phyloP scores from a whole-genome alignment of 2,797 vertebrate species.

The Erpetoichthys calabaricus region DNA sequence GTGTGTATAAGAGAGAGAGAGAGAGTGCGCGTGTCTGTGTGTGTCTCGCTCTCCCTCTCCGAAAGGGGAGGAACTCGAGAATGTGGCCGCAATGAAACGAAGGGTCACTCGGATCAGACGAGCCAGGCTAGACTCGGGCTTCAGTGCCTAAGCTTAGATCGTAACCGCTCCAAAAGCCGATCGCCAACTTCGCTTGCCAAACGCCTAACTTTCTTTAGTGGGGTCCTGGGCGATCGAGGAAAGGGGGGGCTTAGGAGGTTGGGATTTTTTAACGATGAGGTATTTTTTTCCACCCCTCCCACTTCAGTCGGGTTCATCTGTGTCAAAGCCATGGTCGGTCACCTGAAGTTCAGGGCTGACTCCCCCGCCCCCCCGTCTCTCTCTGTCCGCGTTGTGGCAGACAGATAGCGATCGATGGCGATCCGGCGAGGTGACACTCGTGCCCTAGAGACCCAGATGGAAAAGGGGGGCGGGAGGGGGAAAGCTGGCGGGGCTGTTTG shows the following conservation, averaged over 20 bases:
- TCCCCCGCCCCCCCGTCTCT: constrained; percentile 14
- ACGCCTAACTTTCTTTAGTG: constrained; percentile 62
- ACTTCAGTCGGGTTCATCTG: constrained; percentile 41
- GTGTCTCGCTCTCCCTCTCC: constrained; percentile 25
- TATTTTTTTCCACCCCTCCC: constrained; percentile 37
- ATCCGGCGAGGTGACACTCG: constrained; percentile 21
- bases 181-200: constrained; percentile 42
- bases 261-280: constrained; percentile 19
- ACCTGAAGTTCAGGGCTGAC: constrained; percentile 86
- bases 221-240: constrained; percentile 34
- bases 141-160: constrained; percentile 40
- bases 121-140: constrained; percentile 58
- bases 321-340: constrained; percentile 81
- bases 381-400: constrained; percentile 55
- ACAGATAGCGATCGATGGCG: constrained; percentile 67
- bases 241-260: constrained; percentile 14
- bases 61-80: constrained; percentile 54
- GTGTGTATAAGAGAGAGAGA: constrained; percentile 20
- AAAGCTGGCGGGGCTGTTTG: not conserved
- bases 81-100: constrained; percentile 74
- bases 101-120: constrained; percentile 78
- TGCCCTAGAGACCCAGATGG: constrained; percentile 11
- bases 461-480: constrained; percentile 11
- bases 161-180: constrained; percentile 35
- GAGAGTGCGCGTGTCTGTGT: constrained; percentile 24